phyloP scores from a whole-genome alignment of 2,113 vertebrate genomes.

The Forbesichthys agassizii region DNA sequence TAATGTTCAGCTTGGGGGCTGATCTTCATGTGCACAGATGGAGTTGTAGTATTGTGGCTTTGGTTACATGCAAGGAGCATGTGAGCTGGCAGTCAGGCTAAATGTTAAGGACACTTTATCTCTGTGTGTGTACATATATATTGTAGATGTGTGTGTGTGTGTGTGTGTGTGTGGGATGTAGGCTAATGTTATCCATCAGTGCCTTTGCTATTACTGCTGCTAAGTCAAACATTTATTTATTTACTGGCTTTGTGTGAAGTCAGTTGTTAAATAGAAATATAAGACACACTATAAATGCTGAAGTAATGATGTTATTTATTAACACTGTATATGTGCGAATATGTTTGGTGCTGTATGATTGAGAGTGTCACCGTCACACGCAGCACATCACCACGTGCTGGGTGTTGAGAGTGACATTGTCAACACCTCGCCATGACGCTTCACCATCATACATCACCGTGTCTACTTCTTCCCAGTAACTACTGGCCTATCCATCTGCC shows the following conservation, averaged over 20 bases:
- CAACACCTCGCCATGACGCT: constrained; percentile 38
- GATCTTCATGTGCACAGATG: background rate
- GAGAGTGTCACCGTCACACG: background rate
- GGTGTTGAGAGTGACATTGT: constrained; percentile 48
- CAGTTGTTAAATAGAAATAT: no score
- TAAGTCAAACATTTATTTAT: no score
- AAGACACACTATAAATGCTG: no score
- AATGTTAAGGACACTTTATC: no score
- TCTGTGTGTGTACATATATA: background rate
- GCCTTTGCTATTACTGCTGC: no score
- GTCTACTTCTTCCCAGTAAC: constrained; percentile 36
- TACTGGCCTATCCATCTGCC: constrained; percentile 39
- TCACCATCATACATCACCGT: constrained; percentile 38
- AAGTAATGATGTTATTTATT: no score
- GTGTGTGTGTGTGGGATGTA: constrained; percentile 7
- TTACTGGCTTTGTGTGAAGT: no score
- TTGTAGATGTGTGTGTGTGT: constrained; percentile 6
- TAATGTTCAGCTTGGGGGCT: background rate
- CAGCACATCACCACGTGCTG: constrained; percentile 20
- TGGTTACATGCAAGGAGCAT: background rate
- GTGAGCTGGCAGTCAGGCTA: no score
- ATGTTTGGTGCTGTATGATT: background rate
- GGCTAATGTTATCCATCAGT: no score
- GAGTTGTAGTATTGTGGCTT: background rate
- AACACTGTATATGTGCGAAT: background rate